A percentile compares a stretch with the other conserved stretches of the same genome.
phyloP scores from a whole-genome alignment of 2,113 vertebrate species.

The Rhombomys opimus region DNA sequence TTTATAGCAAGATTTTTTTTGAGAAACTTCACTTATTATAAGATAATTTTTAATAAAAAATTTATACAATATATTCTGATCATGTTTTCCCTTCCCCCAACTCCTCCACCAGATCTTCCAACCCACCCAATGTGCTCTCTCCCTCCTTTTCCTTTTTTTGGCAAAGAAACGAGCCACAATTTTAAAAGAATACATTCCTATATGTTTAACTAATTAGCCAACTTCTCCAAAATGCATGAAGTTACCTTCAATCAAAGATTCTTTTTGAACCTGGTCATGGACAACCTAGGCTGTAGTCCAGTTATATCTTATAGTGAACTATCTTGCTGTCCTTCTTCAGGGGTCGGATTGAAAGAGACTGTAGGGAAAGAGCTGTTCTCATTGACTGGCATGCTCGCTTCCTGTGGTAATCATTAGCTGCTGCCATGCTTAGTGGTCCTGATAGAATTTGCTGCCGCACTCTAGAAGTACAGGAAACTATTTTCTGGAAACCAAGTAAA shows the following conservation, averaged over 20 bases:
- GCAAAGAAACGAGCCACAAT: not conserved
- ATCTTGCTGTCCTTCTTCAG: not conserved
- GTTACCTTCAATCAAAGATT: constrained; percentile 4
- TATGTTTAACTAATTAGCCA: not conserved
- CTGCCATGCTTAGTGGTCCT: not conserved
- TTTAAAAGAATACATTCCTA: not conserved
- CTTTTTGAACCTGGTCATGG: not conserved
- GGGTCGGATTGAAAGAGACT: not conserved
- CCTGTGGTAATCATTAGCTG: not conserved
- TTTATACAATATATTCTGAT: not conserved
- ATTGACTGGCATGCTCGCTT: not conserved
- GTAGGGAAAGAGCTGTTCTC: not conserved
- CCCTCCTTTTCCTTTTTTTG: not conserved
- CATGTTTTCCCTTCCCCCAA: not conserved
- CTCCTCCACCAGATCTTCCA: not conserved
- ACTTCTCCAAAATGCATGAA: not conserved
- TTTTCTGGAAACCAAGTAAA: not conserved
- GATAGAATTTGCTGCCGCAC: not conserved
- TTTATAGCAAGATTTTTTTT: not conserved
- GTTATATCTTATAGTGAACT: not conserved
- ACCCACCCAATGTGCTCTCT: not conserved
- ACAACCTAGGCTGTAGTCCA: not conserved
- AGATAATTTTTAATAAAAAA: not conserved
- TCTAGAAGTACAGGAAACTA: constrained; percentile 7
- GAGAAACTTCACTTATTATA: not conserved